Percentiles rank a stretch among this genome's conserved stretches.
Evolutionary conservation across 2,888 invertebrate genomes (phyloP).

Genomic region (Altica lythri): DNA sequence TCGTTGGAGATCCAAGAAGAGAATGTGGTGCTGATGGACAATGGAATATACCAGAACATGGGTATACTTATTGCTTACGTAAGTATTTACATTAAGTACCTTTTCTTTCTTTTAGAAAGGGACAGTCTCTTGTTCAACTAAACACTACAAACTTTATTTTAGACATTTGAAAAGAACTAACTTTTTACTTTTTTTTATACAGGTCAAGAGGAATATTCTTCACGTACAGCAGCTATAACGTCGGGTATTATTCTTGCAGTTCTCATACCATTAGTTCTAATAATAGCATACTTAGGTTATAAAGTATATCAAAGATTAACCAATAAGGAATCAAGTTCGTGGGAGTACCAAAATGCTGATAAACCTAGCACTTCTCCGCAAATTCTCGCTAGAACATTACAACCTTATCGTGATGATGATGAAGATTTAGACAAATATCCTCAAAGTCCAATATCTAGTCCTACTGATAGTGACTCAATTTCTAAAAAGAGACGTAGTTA

Average conservation of each 20-base stretch:
- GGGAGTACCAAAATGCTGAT: constrained; percentile 53
- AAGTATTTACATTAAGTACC: too few relatives aligned
- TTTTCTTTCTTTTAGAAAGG: not conserved
- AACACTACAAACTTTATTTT: too few relatives aligned
- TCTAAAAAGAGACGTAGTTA: constrained; percentile 75
- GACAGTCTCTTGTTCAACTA: too few relatives aligned
- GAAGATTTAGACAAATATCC: constrained; percentile 49
- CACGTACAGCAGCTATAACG: constrained; percentile 76
- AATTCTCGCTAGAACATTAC: constrained; percentile 31
- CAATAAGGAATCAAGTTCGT: constrained; percentile 43
- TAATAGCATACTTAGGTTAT: constrained; percentile 65
- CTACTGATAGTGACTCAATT: constrained; percentile 35
- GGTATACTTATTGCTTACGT: constrained; percentile 90
- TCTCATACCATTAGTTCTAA: constrained; percentile 73
- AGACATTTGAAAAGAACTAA: too few relatives aligned
- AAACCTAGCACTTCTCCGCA: constrained; percentile 16
- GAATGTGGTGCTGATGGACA: constrained; percentile 78
- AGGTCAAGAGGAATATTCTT: constrained; percentile 81
- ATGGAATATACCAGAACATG: constrained; percentile 85
- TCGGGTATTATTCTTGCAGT: constrained; percentile 78
- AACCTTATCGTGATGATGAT: constrained; percentile 41
- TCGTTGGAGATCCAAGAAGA: constrained; percentile 82
- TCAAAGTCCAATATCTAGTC: constrained; percentile 42
- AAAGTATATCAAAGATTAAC: constrained; percentile 63
- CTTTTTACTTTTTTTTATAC: constrained; percentile 34